phyloP scores from a whole-genome alignment of 35 echinoderm and acorn worm genomes.

The Anneissia japonica region DNA sequence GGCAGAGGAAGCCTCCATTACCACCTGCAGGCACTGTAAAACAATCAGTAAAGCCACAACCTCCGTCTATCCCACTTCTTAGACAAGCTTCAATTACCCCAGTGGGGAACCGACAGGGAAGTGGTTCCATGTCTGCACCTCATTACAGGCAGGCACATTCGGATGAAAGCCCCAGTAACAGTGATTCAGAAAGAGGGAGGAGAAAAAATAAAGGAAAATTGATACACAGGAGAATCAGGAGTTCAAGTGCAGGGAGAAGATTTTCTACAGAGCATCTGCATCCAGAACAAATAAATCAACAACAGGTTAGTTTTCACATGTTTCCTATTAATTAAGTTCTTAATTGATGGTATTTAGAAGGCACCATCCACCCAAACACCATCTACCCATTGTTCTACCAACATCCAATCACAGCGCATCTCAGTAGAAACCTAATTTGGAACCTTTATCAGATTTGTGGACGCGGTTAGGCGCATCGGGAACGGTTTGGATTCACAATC shows the following conservation, averaged over 20 bases:
- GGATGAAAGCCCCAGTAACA: constrained; percentile 13
- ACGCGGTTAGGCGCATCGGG: background rate
- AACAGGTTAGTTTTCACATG: constrained; percentile 19
- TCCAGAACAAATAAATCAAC: constrained; percentile 20
- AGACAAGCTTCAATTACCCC: constrained; percentile 55
- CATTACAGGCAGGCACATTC: background rate
- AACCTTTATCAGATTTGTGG: background rate
- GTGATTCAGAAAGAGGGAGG: constrained; percentile 2
- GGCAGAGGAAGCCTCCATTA: background rate
- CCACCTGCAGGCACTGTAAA: background rate
- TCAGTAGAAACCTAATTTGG: background rate
- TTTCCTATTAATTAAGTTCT: background rate
- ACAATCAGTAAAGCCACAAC: constrained; percentile 9
- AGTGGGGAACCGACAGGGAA: constrained; percentile 8
- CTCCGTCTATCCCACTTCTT: constrained; percentile 55
- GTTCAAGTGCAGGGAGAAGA: constrained; percentile 36
- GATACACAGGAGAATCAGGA: constrained; percentile 31
- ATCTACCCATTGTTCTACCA: background rate
- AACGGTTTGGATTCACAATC: background rate
- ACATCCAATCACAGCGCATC: background rate
- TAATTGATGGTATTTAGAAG: background rate
- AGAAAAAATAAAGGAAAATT: background rate
- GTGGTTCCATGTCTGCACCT: constrained; percentile 22
- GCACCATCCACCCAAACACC: background rate
- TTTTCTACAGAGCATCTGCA: constrained; percentile 12